phyloP scores from a whole-genome alignment of 2,888 invertebrate genomes.

The Galeruca laticollis region DNA sequence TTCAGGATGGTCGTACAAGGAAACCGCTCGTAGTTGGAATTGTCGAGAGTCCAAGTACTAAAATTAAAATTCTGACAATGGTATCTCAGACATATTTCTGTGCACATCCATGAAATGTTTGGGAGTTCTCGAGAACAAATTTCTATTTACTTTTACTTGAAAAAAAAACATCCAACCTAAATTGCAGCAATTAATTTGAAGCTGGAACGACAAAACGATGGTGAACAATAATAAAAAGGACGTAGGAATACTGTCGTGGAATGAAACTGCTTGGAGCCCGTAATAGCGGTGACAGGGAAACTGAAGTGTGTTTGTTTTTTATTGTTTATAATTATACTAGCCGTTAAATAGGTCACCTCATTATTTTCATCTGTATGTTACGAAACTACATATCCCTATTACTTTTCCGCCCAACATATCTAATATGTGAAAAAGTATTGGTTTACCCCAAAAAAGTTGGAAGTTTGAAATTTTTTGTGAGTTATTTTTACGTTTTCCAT shows the following conservation, averaged over 20 bases:
- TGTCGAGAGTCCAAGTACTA: neutral
- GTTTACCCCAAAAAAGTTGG: no score
- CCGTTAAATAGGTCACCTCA: no score
- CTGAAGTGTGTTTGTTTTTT: no score
- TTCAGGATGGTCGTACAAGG: neutral
- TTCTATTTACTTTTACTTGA: neutral
- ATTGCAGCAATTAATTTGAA: conserved; percentile 18
- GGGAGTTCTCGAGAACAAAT: neutral
- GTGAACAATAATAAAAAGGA: neutral
- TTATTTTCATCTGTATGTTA: no score
- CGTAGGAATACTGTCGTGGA: neutral
- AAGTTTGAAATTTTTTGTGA: no score
- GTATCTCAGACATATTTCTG: conserved; percentile 1
- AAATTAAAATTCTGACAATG: conserved; percentile 4
- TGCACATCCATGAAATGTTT: conserved; percentile 1
- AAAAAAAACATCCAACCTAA: neutral
- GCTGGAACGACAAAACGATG: neutral
- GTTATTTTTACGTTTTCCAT: no score
- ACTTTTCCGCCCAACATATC: no score
- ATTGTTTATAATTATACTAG: no score
- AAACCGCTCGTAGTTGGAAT: neutral
- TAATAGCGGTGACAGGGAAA: neutral
- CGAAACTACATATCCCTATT: no score
- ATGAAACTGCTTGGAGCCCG: neutral
- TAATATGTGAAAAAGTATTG: no score